Evolutionary conservation across 1,140 invertebrate genomes (phyloP), one percentile per base, ranked within the genome.

Genomic region (Drosophila parvula): DNA sequence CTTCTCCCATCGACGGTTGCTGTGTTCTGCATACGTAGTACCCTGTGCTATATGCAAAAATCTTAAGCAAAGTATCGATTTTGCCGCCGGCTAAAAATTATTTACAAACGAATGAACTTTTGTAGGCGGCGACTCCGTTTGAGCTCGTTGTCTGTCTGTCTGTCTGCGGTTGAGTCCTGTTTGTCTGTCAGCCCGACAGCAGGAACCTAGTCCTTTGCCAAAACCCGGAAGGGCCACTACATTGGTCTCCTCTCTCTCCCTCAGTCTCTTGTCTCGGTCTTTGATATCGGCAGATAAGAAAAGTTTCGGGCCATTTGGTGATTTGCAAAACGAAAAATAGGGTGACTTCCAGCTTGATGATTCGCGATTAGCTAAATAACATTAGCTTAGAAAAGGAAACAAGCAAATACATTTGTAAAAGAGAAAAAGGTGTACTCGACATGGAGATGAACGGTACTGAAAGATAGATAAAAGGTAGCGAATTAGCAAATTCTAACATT

Each of bases 21-120:
- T 74, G 28, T 34, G 34, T 16, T 38, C 45, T 53, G 51, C 68
- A 64, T 74, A 63, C 58, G 62, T 79, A 56, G 5, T 30, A 30
- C 5, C 16, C 12, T 12, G 28, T 40, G 16, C 22, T 67, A 41
- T 71, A 88, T 89, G 79, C 84, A 88, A 88, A 85, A 88, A 88
- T 89, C 83, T 88, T 88, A 78, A 74, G 58, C 69, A 65, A 88
- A 88, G 83, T 89, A 88, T 88, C 83, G 83, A 88, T 88, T 88
- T 89, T 79, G 83, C 83, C 80, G 43, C 36, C 22, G 71, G 83
- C 83, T 83, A 74, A 89, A 79, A 79, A 88, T 88, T 88, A 88
- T 89, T 88, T 83, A 88, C 83, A 88, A 89, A 78, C 79, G 83
- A 89, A 77, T 88, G 68, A 88, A 88, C 83, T 88, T 88, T 80